Evolutionary conservation across 2,113 vertebrate species (phyloP), one percentile per base, ranked within the genome.

Genomic region (Labeo catla): DNA sequence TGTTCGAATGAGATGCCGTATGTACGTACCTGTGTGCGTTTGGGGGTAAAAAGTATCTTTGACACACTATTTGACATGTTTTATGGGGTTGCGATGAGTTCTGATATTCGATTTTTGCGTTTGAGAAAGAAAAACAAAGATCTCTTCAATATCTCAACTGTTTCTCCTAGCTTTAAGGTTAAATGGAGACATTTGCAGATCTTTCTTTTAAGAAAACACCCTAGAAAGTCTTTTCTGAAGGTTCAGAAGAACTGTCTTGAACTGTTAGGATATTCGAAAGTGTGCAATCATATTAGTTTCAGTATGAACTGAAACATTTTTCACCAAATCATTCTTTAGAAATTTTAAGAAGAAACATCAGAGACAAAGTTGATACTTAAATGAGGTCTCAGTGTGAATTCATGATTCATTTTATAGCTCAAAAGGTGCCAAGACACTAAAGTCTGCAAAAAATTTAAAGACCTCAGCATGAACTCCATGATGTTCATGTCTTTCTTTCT

Each of bases 71-170:
- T 54, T 9, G 8, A 57, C 39, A 19, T 5, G 3, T 76, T 49
- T 70, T 70, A 39, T 74, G 11, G 47, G 12, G 74, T 76, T 76
- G 74, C 8, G 16, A 34, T 77, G 50, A 57, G 28, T 57, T 76
- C 36, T 45, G 68, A 21, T n/a, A 43, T n/a, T 45, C 6, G 23
- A 76, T 28, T 76, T 52, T 21, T 15, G 74, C 11, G 50, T 76
- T 45, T 72, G 10, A 10, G 73, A 76, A 23, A 1, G 4, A 49
- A 19, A 73, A 74, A 12, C 16, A 13, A 74, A 8, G 11, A 72
- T 19, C 8, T 21, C 19, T 10, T n/a, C 8, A 45, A 43, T 21
- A 45, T 21, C 9, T 11, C 9, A 11, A 39, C 8, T 21, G 68
- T 72, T 72, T 72, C 39, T 43, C 8, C 16, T 21, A 45, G 19